A percentile compares a stretch with the other conserved stretches of the same genome.
These are phyloP conservation scores for Astropecten irregularis DNA, from an alignment of 53 echinoderm and acorn worm genomes.

Conservation along the genomic window DNA sequence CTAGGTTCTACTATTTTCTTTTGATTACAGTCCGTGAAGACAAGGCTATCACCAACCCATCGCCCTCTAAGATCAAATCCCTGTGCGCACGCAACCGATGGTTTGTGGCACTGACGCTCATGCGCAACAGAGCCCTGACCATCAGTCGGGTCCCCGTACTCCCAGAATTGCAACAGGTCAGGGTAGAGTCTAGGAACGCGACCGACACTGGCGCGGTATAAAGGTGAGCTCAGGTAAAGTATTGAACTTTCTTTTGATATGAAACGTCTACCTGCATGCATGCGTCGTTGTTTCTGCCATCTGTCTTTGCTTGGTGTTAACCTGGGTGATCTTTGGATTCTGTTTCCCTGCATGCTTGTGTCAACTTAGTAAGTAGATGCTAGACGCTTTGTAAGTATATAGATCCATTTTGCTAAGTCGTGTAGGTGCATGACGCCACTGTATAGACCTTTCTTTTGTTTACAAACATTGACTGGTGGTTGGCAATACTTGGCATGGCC, in stretches of 20 bases:
- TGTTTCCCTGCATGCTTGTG: not conserved
- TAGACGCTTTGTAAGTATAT: not conserved
- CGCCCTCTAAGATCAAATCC: not conserved
- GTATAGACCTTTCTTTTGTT: too few relatives aligned
- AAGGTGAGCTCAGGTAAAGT: constrained; percentile 60
- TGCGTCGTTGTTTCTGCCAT: not conserved
- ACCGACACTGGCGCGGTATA: constrained; percentile 46
- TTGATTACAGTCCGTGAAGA: not conserved
- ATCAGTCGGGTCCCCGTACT: constrained; percentile 53
- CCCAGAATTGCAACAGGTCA: constrained; percentile 47
- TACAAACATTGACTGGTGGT: too few relatives aligned
- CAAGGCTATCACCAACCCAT: not conserved
- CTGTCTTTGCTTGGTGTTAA: not conserved
- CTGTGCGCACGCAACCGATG: constrained; percentile 78
- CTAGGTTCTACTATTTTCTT: not conserved
- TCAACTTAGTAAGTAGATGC: not conserved
- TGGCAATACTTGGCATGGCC: too few relatives aligned
- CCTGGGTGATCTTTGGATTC: not conserved
- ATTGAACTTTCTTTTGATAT: constrained; percentile 24
- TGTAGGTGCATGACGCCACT: too few relatives aligned
- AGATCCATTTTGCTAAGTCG: not conserved
- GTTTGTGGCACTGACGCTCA: constrained; percentile 78
- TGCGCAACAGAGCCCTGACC: constrained; percentile 68
- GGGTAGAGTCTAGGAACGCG: constrained; percentile 37
- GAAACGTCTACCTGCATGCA: too few relatives aligned